Conservation (phyloP, 2,113 vertebrate species). For the Chiloscyllium plagiosum region DNA sequence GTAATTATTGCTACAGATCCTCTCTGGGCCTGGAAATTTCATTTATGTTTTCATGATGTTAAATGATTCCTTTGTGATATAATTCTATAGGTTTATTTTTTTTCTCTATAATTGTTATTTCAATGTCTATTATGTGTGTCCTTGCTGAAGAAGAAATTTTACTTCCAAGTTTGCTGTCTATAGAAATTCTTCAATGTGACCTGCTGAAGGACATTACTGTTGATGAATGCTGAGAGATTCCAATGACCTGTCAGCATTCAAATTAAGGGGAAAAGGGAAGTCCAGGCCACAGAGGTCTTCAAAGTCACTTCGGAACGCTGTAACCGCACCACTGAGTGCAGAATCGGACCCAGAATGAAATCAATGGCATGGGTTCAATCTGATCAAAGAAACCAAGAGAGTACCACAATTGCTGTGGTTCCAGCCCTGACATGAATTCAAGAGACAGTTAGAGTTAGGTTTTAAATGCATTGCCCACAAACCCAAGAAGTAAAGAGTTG, state of each 20-base stretch:
- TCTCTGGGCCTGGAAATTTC: too few species aligned
- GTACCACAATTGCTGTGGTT: neutral
- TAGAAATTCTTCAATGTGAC: neutral
- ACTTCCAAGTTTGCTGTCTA: neutral
- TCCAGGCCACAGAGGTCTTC: neutral
- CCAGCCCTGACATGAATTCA: neutral
- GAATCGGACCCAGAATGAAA: neutral
- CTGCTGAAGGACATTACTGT: neutral
- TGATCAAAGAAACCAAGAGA: neutral
- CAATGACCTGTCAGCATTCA: neutral
- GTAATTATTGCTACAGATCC: neutral
- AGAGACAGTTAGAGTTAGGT: neutral
- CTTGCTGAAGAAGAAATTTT: neutral
- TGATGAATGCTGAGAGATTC: neutral
- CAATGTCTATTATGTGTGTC: neutral
- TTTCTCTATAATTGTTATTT: neutral
- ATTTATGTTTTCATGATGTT: neutral
- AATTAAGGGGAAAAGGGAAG: neutral
- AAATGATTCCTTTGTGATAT: neutral
- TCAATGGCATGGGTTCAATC: neutral
- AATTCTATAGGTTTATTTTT: neutral
- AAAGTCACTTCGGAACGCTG: neutral
- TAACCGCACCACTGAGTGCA: neutral
- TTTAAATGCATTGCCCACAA: neutral
- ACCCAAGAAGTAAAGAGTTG: neutral